Conservation (phyloP, 2,113 vertebrate genomes). For the Sorex araneus region DNA sequence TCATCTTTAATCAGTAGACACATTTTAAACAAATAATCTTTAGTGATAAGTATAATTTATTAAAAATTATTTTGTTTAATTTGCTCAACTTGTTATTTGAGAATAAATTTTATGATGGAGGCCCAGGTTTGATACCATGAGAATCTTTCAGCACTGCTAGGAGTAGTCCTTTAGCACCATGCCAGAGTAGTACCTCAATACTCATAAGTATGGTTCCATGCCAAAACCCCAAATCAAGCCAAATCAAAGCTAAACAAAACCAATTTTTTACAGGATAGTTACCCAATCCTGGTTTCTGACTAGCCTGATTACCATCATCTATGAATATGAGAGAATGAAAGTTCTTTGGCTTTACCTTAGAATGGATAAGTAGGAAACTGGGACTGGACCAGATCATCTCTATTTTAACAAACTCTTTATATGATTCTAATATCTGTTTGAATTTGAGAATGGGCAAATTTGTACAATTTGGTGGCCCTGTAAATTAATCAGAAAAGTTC, state of each 20-base stretch:
- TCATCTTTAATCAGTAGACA: conserved; percentile 26
- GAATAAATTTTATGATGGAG: background rate
- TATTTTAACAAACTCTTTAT: background rate
- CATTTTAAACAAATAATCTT: conserved; percentile 10
- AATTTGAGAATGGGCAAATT: conserved; percentile 29
- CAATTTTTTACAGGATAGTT: background rate
- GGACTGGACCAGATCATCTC: background rate
- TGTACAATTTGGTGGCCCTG: background rate
- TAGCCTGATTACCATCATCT: background rate
- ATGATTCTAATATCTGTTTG: background rate
- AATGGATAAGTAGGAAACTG: background rate
- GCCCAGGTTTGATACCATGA: too few relatives aligned
- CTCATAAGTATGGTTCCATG: too few relatives aligned
- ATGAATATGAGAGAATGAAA: background rate
- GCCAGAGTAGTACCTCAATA: too few relatives aligned
- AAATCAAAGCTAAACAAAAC: too few relatives aligned
- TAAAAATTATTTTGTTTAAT: background rate
- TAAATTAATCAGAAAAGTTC: background rate
- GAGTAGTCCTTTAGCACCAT: too few relatives aligned
- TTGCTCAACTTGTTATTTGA: conserved; percentile 6
- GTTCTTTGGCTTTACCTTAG: background rate
- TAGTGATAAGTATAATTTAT: conserved; percentile 32
- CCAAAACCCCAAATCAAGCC: too few relatives aligned
- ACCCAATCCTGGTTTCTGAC: background rate
- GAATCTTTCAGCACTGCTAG: too few relatives aligned